A percentile compares a stretch with the other conserved stretches of the same genome.
Conservation (phyloP, 2,888 invertebrate species). For the Mythimna albipuncta region DNA sequence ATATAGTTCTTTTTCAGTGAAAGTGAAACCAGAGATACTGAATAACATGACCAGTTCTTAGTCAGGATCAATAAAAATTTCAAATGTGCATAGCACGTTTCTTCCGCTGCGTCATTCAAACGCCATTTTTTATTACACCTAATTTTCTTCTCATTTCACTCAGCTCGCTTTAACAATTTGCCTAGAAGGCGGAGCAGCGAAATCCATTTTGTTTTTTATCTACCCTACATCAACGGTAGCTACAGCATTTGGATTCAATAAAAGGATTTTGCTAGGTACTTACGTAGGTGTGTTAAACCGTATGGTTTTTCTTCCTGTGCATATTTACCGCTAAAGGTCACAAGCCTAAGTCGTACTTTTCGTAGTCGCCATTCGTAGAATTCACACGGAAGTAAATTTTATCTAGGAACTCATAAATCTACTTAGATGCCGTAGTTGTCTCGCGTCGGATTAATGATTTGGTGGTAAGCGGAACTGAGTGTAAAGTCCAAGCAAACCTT, state of each 20-base stretch:
- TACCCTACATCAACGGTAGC: not conserved
- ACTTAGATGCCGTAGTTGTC: not conserved
- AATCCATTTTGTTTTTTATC: slow-evolving; percentile 32
- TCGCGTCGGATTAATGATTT: not conserved
- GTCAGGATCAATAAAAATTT: slow-evolving; percentile 1
- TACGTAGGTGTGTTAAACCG: not conserved
- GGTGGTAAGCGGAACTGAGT: too few species aligned
- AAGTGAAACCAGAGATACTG: too few species aligned
- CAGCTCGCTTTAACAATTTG: slow-evolving; percentile 41
- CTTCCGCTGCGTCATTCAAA: slow-evolving; percentile 7
- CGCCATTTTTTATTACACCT: slow-evolving; percentile 29
- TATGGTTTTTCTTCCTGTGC: not conserved
- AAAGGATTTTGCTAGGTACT: slow-evolving; percentile 18
- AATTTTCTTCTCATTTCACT: slow-evolving; percentile 53
- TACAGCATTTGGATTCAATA: slow-evolving; percentile 8
- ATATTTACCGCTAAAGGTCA: not conserved
- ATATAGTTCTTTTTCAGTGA: too few species aligned
- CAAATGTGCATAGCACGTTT: slow-evolving; percentile 6
- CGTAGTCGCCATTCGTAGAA: not conserved
- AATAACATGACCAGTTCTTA: not conserved
- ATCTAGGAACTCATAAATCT: not conserved
- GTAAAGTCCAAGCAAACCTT: too few species aligned
- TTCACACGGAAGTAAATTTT: not conserved
- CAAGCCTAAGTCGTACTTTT: not conserved
- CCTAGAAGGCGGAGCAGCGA: slow-evolving; percentile 10